These are phyloP conservation scores for Patagioenas fasciata DNA, from an alignment of 2,113 vertebrate genomes.

Conservation along the genomic window DNA sequence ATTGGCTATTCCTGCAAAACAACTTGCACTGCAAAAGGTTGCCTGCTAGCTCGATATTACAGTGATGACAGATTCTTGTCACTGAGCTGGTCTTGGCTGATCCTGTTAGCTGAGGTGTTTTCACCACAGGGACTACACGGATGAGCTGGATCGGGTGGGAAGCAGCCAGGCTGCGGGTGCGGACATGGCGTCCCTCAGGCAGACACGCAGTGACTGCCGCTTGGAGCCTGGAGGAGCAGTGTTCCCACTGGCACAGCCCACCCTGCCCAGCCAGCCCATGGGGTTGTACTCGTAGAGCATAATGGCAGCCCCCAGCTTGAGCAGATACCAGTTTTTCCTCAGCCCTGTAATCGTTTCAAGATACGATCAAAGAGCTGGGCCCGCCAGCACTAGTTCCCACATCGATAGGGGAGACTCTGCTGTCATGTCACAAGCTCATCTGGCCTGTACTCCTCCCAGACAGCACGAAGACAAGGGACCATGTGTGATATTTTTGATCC, in stretches of 20 bases:
- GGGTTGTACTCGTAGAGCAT: accelerated
- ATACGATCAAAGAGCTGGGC: not conserved
- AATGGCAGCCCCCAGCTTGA: not conserved
- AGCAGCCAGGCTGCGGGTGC: not conserved
- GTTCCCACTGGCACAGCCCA: not conserved
- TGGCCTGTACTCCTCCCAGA: not conserved
- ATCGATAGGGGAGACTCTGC: not conserved
- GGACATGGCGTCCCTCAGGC: not conserved
- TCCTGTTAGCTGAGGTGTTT: not conserved
- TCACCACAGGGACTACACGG: not conserved
- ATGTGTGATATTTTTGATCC: not conserved
- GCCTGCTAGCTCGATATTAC: not conserved
- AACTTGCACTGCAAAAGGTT: not conserved
- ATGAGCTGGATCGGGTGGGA: not conserved
- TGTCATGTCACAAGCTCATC: not conserved
- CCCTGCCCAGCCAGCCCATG: not conserved
- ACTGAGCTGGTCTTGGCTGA: not conserved
- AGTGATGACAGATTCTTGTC: not conserved
- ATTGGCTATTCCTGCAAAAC: not conserved
- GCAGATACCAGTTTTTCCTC: not conserved
- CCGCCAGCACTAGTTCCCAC: not conserved
- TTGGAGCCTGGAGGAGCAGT: not conserved
- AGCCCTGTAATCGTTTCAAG: not conserved
- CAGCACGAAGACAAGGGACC: not conserved
- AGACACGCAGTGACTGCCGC: accelerated